Percentiles rank a stretch among this genome's conserved stretches.
These are phyloP conservation scores for Acrocera orbiculus DNA, from an alignment of 2,888 invertebrate genomes.

Conservation along the genomic window DNA sequence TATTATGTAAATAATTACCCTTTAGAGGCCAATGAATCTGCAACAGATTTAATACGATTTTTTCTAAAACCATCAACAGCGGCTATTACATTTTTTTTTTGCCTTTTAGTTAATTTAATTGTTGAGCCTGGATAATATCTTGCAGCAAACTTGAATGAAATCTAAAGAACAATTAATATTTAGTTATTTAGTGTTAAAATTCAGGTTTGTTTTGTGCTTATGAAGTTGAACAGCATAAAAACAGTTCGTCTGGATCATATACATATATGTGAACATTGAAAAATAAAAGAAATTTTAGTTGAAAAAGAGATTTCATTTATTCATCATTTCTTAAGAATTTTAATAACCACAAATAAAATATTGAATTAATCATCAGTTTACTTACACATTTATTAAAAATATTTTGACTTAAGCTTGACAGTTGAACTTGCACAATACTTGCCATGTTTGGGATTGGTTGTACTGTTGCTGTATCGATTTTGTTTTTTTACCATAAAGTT, in stretches of 20 bases:
- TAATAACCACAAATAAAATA: not conserved
- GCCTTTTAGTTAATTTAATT: not conserved
- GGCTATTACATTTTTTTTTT: conserved; percentile 21
- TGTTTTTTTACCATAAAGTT: no score
- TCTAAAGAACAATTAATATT: not conserved
- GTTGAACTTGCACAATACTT: conserved; percentile 39
- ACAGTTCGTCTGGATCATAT: no score
- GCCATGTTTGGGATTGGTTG: conserved; percentile 39
- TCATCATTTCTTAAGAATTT: no score
- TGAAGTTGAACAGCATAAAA: no score
- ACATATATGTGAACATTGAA: no score
- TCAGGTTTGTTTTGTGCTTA: no score
- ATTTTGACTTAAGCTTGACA: conserved; percentile 27
- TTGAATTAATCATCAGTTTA: conserved; percentile 14
- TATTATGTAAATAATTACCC: conserved; percentile 37
- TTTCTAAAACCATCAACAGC: conserved; percentile 27
- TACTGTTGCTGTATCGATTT: no score
- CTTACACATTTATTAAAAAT: conserved; percentile 30
- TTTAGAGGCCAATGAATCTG: conserved; percentile 47
- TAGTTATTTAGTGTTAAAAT: no score
- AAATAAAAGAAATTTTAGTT: no score
- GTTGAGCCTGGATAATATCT: no score
- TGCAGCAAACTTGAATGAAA: not conserved
- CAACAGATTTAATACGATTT: conserved; percentile 35
- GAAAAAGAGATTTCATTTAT: no score